Conservation (phyloP, 2,888 invertebrate species). For the Pristionchus arcanus region DNA sequence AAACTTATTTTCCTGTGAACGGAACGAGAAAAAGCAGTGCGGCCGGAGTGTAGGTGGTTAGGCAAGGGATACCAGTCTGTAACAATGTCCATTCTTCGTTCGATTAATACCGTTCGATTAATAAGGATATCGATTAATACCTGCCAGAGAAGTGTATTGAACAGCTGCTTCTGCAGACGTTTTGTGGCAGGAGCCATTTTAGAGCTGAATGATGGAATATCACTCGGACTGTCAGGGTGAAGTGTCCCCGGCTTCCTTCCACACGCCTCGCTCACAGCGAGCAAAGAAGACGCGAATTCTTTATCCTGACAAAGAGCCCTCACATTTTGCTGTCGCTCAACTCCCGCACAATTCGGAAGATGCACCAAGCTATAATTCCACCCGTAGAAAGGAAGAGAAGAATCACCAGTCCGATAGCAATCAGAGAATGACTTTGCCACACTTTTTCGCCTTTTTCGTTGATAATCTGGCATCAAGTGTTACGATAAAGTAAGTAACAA, state of each 20-base stretch:
- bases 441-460: not conserved
- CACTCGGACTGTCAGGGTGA: too few species aligned
- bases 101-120: not conserved
- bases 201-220: too few species aligned
- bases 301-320: too few species aligned
- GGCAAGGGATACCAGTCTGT: not conserved
- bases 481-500: not conserved
- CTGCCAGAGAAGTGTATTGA: slow-evolving; percentile 2
- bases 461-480: not conserved
- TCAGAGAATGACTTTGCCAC: not conserved
- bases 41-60: not conserved
- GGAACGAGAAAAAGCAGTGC: not conserved
- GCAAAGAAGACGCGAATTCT: too few species aligned
- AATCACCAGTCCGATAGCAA: not conserved
- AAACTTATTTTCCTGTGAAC: not conserved
- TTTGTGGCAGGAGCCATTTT: not conserved
- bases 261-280: too few species aligned
- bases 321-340: not conserved
- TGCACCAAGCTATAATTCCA: not conserved
- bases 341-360: not conserved
- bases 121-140: not conserved
- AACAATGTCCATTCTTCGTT: not conserved
- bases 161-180: not conserved
- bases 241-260: too few species aligned
- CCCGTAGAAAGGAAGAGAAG: not conserved